Evolutionary conservation across 2,888 invertebrate species (phyloP).

Genomic region (Heliconius aoede): DNA sequence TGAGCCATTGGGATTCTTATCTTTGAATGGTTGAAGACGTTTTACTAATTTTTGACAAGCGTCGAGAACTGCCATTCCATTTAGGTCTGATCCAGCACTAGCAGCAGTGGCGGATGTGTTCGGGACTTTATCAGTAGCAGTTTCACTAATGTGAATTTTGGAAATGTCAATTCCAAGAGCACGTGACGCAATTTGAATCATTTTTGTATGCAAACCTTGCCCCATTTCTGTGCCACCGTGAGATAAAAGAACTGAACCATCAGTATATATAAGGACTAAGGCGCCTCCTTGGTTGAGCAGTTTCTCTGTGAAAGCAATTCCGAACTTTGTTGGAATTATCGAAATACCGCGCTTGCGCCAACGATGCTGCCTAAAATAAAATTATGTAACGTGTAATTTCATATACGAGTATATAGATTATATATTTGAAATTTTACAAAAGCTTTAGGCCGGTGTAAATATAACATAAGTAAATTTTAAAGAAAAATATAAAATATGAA

Average conservation of each 20-base stretch:
- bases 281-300: constrained; percentile 94
- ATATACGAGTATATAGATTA: too few relatives aligned
- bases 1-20: constrained; percentile 88
- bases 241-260: constrained; percentile 93
- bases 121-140: constrained; percentile 94
- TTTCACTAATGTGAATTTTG: constrained; percentile 92
- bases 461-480: too few relatives aligned
- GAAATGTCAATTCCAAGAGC: constrained; percentile 87
- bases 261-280: constrained; percentile 92
- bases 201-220: constrained; percentile 97
- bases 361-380: constrained; percentile 85
- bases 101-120: constrained; percentile 96
- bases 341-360: constrained; percentile 94
- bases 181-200: constrained; percentile 94
- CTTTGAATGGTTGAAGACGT: constrained; percentile 89
- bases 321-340: constrained; percentile 92
- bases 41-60: constrained; percentile 90
- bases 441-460: too few relatives aligned
- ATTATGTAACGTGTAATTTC: not conserved
- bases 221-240: constrained; percentile 99
- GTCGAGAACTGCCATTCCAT: constrained; percentile 94
- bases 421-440: too few relatives aligned
- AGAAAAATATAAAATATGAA: not conserved
- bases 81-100: constrained; percentile 93
- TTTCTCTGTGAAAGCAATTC: constrained; percentile 90